Conservation (phyloP, 2,888 invertebrate species). For the Zhuqinia jingwanae region DNA sequence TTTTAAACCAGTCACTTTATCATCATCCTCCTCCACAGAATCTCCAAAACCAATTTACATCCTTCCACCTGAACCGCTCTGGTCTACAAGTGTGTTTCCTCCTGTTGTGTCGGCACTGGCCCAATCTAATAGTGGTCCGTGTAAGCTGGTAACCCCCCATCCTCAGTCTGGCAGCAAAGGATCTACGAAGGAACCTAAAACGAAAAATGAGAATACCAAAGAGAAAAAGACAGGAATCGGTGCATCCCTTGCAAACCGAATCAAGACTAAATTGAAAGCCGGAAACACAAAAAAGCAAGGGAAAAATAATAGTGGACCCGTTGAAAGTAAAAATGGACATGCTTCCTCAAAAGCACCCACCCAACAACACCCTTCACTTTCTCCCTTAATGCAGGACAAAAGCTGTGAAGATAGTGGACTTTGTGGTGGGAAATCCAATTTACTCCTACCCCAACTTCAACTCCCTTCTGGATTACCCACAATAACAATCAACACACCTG, state of each 20-base stretch:
- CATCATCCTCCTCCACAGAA: constrained; percentile 34
- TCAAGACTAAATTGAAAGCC: constrained; percentile 62
- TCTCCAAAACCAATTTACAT: constrained; percentile 58
- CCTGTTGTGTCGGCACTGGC: background rate
- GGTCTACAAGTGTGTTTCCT: constrained; percentile 26
- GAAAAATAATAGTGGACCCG: background rate
- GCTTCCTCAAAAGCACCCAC: background rate
- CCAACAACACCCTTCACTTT: background rate
- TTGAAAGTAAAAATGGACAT: constrained; percentile 13
- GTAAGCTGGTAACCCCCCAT: background rate
- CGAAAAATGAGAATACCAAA: constrained; percentile 8
- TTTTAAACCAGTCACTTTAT: constrained; percentile 47
- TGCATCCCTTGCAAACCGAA: constrained; percentile 44
- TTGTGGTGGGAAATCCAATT: constrained; percentile 13
- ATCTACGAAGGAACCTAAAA: constrained; percentile 15
- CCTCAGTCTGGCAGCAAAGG: background rate
- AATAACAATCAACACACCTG: constrained; percentile 1
- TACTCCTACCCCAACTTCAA: constrained; percentile 15
- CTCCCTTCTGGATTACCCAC: constrained; percentile 6
- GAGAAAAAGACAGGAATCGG: constrained; percentile 48
- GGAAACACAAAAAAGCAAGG: constrained; percentile 41
- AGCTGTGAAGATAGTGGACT: background rate
- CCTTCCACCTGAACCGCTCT: constrained; percentile 55
- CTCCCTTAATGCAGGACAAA: background rate
- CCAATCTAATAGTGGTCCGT: background rate